phyloP scores from a whole-genome alignment of 2,888 invertebrate species.

The Boloria selene region DNA sequence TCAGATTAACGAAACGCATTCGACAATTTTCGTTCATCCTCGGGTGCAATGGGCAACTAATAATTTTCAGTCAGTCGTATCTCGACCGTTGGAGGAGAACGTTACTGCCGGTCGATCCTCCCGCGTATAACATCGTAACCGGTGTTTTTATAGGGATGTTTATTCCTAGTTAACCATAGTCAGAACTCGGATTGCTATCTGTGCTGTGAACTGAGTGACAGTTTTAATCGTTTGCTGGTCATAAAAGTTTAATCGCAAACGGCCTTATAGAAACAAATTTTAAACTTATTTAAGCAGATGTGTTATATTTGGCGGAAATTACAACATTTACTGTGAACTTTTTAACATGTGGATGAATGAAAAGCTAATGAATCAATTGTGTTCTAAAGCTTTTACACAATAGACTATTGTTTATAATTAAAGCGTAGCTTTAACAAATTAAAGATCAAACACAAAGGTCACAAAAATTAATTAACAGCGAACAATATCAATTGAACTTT shows the following conservation, averaged over 20 bases:
- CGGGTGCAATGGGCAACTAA: conserved; percentile 78
- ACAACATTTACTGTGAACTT: conserved; percentile 17
- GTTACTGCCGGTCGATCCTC: conserved; percentile 59
- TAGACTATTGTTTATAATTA: conserved; percentile 72
- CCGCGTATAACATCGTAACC: conserved; percentile 70
- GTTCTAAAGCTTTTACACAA: conserved; percentile 59
- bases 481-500: conserved; percentile 42
- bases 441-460: conserved; percentile 50
- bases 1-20: conserved; percentile 74
- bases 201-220: conserved; percentile 56
- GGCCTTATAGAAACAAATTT: neutral
- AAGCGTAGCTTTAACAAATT: conserved; percentile 37
- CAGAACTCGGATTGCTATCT: conserved; percentile 56
- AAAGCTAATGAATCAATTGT: conserved; percentile 65
- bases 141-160: conserved; percentile 73
- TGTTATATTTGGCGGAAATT: conserved; percentile 2
- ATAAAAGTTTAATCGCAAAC: neutral
- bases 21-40: conserved; percentile 76
- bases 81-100: conserved; percentile 65
- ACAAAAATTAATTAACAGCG: conserved; percentile 45
- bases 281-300: neutral
- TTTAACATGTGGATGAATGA: conserved; percentile 68
- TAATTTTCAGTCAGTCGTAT: conserved; percentile 76
- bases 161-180: conserved; percentile 58
- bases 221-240: conserved; percentile 55